Percentiles rank a stretch among this genome's conserved stretches.
Conservation (phyloP, 2,797 vertebrate species). For the Liparis tanakae region DNA sequence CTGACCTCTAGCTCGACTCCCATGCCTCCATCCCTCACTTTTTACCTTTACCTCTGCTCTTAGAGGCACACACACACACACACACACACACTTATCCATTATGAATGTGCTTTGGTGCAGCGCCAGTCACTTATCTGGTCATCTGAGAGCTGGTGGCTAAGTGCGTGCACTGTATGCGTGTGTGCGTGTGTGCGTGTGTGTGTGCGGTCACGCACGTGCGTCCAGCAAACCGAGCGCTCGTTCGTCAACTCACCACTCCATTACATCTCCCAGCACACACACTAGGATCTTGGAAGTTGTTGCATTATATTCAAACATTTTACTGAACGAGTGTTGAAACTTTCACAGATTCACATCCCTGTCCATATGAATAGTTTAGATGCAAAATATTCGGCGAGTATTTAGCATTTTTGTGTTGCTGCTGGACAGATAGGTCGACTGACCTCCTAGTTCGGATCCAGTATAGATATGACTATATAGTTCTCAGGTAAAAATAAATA, state of each 20-base stretch:
- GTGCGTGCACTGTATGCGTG: constrained; percentile 9
- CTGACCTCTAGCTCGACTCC: constrained; percentile 18
- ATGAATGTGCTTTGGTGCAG: constrained; percentile 61
- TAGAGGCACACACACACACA: background rate
- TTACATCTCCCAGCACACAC: background rate
- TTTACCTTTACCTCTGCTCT: constrained; percentile 24
- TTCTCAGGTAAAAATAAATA: too few species aligned
- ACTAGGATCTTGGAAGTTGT: background rate
- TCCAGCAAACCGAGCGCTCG: background rate
- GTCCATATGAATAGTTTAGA: background rate
- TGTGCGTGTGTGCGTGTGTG: background rate
- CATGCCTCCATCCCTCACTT: constrained; percentile 3
- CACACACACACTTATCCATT: constrained; percentile 49
- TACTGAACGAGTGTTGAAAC: background rate
- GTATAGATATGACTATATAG: too few species aligned
- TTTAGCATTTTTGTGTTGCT: background rate
- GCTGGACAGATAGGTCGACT: background rate
- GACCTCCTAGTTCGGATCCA: background rate
- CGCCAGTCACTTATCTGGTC: constrained; percentile 59
- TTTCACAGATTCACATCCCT: background rate
- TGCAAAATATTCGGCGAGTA: background rate
- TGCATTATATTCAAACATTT: background rate
- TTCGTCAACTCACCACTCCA: constrained; percentile 23
- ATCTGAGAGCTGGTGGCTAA: constrained; percentile 51
- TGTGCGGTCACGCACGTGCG: constrained; percentile 7